Evolutionary conservation across 2,888 invertebrate species (phyloP), one percentile per base, ranked within the genome.

Genomic region (Lucinisca nassula): DNA sequence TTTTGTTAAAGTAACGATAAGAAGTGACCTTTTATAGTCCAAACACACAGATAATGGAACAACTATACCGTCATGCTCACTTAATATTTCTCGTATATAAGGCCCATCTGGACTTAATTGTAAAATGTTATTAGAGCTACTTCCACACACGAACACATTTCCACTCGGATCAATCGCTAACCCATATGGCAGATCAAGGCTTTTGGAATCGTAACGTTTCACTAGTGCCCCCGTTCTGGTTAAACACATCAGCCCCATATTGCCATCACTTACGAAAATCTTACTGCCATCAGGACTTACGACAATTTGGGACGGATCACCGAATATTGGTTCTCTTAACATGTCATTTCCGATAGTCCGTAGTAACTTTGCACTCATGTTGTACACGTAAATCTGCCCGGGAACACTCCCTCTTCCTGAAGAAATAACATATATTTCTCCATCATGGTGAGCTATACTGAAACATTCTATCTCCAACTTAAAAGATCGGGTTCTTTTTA

Each of bases 1-100:
- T 67, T 67, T 21, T 3, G 4, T 67, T 35, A 67, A 21, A 35
- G 67, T 67, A 32, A 67, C 35, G 21, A 67, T 67, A 10, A 67
- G 21, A 0, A 67, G 35, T 67, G 67, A 67, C 67, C 67, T 27
- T 67, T 67, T 67, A 35, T 67, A 67, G 30, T 67, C 67, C 67
- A 67, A 30, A 67, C 67, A 67, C 32, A 67, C 67, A 10, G 67
- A 67, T 30, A 67, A 30, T 35, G 67, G 67, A 10, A 21, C n/a
- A 35, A 14, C 3, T 17, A 67, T 35, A 35, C 67, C 67, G 67
- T 67, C 67, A 8, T 67, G 27, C 24, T 67, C 67, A 35, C 12
- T 27, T 67, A 67, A 67, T 35, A 67, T 17, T 21, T 67, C 67
- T 4, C 35, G 27, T 35, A 35, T 67, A n/a, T 21, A 12, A 35